Evolutionary conservation across 2,888 invertebrate genomes (phyloP).

Genomic region (Noctua comes): DNA sequence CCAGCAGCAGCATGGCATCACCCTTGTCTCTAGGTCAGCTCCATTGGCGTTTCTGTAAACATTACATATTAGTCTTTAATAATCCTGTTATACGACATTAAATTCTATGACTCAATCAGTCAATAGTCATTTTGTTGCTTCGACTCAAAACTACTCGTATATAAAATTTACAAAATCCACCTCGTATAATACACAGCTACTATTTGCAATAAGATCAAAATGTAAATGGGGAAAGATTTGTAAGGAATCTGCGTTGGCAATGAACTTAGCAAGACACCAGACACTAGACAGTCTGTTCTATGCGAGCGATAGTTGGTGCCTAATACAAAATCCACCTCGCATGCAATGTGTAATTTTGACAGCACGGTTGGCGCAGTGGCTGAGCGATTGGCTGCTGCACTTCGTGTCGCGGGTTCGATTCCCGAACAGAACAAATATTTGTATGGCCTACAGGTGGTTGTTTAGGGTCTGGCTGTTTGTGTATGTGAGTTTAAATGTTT

Average conservation of each 20-base stretch:
- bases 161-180: background rate
- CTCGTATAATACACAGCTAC: background rate
- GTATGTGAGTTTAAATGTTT: no score
- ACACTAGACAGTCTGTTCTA: background rate
- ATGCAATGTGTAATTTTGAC: no score
- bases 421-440: no score
- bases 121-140: background rate
- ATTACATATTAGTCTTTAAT: slow-evolving; percentile 8
- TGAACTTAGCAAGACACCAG: background rate
- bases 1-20: slow-evolving; percentile 94
- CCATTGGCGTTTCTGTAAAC: slow-evolving; percentile 89
- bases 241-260: background rate
- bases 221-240: background rate
- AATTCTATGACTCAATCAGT: background rate
- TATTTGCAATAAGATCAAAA: background rate
- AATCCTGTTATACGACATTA: background rate
- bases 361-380: no score
- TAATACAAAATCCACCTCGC: background rate
- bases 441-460: no score
- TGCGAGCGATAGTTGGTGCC: background rate
- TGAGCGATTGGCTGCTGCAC: no score
- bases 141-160: background rate
- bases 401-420: no score
- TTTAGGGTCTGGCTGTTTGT: no score
- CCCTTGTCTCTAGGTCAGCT: slow-evolving; percentile 90